These are phyloP conservation scores for Parus major DNA, from an alignment of 2,113 vertebrate species.

Conservation along the genomic window DNA sequence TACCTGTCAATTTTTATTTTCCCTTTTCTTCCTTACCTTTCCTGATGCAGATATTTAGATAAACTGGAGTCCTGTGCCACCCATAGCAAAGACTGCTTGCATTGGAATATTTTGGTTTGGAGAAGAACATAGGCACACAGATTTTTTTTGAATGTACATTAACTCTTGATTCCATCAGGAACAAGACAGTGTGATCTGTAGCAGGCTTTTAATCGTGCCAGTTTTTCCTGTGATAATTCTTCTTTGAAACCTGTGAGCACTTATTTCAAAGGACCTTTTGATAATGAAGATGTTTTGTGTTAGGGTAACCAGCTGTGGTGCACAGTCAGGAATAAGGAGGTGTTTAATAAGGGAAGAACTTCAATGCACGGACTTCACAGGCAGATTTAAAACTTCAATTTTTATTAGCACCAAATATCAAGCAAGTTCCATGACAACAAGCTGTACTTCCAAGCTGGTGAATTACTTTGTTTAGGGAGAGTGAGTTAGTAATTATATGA, in stretches of 20 bases:
- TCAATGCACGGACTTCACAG: slow-evolving; percentile 3
- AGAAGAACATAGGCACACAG: neutral
- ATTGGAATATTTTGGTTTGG: neutral
- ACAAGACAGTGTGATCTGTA: neutral
- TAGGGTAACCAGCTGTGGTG: neutral
- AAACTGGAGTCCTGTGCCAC: neutral
- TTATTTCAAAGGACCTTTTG: slow-evolving; percentile 22
- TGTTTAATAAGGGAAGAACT: slow-evolving; percentile 28
- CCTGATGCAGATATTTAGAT: neutral
- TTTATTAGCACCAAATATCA: slow-evolving; percentile 63
- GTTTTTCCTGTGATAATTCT: neutral
- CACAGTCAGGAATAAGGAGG: neutral
- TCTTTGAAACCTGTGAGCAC: neutral
- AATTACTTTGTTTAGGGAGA: slow-evolving; percentile 15
- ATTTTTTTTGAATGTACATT: neutral
- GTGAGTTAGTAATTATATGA: slow-evolving; percentile 2
- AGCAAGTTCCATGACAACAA: slow-evolving; percentile 56
- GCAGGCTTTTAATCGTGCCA: neutral
- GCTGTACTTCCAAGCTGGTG: slow-evolving; percentile 46
- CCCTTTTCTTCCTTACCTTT: neutral
- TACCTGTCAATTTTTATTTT: neutral
- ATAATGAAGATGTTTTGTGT: neutral
- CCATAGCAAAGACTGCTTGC: neutral
- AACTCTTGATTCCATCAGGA: neutral
- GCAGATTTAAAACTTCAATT: slow-evolving; percentile 28